Evolutionary conservation across 2,113 vertebrate species (phyloP), one percentile per base, ranked within the genome.

Genomic region (Panthera leo): DNA sequence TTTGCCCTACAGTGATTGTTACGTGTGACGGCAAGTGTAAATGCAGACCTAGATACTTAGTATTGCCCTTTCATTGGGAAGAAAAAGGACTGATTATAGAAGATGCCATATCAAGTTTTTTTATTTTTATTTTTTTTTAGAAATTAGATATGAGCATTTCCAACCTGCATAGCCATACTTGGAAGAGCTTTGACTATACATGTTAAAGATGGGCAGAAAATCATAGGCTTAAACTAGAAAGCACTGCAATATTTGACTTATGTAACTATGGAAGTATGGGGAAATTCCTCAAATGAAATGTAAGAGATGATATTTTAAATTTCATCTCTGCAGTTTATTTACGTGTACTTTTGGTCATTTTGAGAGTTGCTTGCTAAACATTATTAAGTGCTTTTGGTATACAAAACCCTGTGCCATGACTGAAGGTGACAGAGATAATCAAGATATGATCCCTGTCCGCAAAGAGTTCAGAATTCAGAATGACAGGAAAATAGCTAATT

Each of bases 1-100:
- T 96, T 95, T 95, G 61, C 88, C 94, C 82, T 95, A 53, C 80
- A 93, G 78, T 94, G 90, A 76, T 71, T 90, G 71, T 85, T 82
- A 63, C 51, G 34, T 97, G 45, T 9, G 18, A 91, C 34, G 83
- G 67, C 21, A 80, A 84, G 61, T 96, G 13, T 39, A 83, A 93
- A 78, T 21, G 16, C 51, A 42, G 89, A 80, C 21, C 23, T 85
- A 39, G 31, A 63, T 80, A 91, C 82, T 89, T 58, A 70, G 48
- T 39, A 39, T 11, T 71, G 73, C 14, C 83, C 51, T 88, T 94
- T 83, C 61, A 25, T 34, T 3, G 5, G 11, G 67, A 45, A 91
- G 34, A 29, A 82, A 58, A 78, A 25, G 7, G 55, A 29, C 65
- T 53, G 6, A n/a, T 70, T 71, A 76, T 71, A 61, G 19, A 86